A percentile compares a stretch with the other conserved stretches of the same genome.
These are phyloP conservation scores for Pteronotus mesoamericanus DNA, from an alignment of 2,797 vertebrate genomes.

Conservation along the genomic window DNA sequence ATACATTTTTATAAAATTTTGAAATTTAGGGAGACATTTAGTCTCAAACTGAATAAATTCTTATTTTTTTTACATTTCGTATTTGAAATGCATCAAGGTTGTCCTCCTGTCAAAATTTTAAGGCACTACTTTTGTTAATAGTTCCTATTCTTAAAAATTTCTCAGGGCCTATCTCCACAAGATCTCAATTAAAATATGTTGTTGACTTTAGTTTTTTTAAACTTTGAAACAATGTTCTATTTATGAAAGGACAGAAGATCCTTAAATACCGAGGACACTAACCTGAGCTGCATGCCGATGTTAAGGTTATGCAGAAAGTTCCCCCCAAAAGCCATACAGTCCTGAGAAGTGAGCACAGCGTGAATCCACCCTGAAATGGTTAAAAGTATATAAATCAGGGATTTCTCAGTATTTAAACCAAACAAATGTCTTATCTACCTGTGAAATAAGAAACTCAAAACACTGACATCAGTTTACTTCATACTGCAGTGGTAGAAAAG, in stretches of 20 bases:
- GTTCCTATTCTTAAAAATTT: conserved; percentile 31
- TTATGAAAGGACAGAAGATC: conserved; percentile 24
- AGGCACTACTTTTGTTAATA: conserved; percentile 49
- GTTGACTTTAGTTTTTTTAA: neutral
- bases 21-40: conserved; percentile 47
- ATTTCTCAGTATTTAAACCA: neutral
- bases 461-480: neutral
- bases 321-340: conserved; percentile 99
- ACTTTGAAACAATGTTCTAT: conserved; percentile 41
- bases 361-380: conserved; percentile 95
- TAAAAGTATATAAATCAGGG: neutral
- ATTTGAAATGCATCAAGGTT: conserved; percentile 44
- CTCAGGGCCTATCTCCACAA: conserved; percentile 48
- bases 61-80: conserved; percentile 6
- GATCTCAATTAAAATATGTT: conserved; percentile 43
- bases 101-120: conserved; percentile 36
- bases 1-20: neutral
- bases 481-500: neutral
- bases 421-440: neutral
- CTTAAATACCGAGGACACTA: conserved; percentile 60
- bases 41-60: conserved; percentile 55
- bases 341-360: conserved; percentile 98
- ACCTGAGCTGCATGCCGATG: conserved; percentile 99
- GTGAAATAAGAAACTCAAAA: neutral
- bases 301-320: conserved; percentile 99